Evolutionary conservation across 1,140 invertebrate species (phyloP).

Genomic region (Yoshiicerus persimilis): DNA sequence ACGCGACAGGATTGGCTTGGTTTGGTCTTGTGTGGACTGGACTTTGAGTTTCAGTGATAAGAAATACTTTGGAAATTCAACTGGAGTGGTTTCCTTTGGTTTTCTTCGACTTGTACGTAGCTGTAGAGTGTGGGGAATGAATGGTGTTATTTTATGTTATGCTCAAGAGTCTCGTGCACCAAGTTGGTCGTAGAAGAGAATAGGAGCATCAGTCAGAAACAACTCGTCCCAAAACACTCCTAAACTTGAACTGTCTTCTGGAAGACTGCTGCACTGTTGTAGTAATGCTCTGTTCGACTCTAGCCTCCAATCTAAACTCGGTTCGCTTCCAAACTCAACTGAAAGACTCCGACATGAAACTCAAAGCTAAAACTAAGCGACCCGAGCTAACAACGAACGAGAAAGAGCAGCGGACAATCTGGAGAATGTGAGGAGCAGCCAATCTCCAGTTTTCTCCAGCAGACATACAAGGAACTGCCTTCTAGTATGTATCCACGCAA

Average conservation of each 20-base stretch:
- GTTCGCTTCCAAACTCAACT: not conserved
- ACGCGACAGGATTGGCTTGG: not conserved
- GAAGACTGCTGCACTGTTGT: not conserved
- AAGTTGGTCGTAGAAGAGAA: not conserved
- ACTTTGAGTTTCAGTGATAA: not conserved
- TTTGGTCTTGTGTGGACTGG: not conserved
- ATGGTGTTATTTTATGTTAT: not conserved
- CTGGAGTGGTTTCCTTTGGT: not conserved
- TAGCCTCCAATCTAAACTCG: not conserved
- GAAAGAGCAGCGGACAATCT: constrained; percentile 11
- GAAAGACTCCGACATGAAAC: not conserved
- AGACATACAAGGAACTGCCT: not conserved
- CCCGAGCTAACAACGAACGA: not conserved
- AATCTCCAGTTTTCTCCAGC: constrained; percentile 8
- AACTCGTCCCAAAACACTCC: constrained; percentile 25
- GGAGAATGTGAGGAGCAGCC: not conserved
- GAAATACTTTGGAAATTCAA: not conserved
- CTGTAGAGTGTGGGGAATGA: not conserved
- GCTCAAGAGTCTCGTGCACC: constrained; percentile 1
- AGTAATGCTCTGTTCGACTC: too few species aligned
- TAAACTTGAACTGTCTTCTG: constrained; percentile 21
- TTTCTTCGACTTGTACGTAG: not conserved
- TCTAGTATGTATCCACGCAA: not conserved
- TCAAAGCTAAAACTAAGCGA: not conserved
- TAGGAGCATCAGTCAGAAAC: constrained; percentile 21